Evolutionary conservation across 2,888 invertebrate species (phyloP).

Genomic region (Rhorus exstirpatorius): DNA sequence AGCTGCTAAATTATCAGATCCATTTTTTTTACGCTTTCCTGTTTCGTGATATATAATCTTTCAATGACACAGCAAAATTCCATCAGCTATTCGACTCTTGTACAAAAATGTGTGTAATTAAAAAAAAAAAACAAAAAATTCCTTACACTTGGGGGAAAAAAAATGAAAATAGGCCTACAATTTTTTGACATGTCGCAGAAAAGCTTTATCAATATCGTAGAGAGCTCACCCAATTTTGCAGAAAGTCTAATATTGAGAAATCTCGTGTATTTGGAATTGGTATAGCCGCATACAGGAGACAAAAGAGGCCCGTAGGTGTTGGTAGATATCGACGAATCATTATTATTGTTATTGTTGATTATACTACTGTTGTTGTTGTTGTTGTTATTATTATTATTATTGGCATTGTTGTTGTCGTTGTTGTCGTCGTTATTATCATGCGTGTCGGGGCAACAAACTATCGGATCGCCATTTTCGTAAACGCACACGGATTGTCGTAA

Average conservation of each 20-base stretch:
- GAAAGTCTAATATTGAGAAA: slow-evolving; percentile 92
- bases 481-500: slow-evolving; percentile 91
- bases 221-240: slow-evolving; percentile 88
- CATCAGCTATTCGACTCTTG: too few relatives aligned
- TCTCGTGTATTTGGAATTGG: slow-evolving; percentile 87
- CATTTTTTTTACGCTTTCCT: too few relatives aligned
- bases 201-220: not conserved
- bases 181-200: not conserved
- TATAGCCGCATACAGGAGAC: slow-evolving; percentile 88
- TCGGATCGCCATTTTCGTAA: slow-evolving; percentile 89
- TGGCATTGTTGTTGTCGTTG: slow-evolving; percentile 15
- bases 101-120: too few relatives aligned
- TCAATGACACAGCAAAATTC: too few relatives aligned
- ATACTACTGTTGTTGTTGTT: slow-evolving; percentile 15
- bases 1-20: too few relatives aligned
- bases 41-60: too few relatives aligned
- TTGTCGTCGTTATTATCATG: not conserved
- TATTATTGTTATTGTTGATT: slow-evolving; percentile 36
- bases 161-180: too few relatives aligned
- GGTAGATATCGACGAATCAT: slow-evolving; percentile 56
- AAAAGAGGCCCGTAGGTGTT: slow-evolving; percentile 74
- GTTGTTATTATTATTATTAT: not conserved
- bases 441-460: slow-evolving; percentile 88
- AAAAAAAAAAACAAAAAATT: too few relatives aligned
- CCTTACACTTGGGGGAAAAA: too few relatives aligned